Percentiles rank a stretch among this genome's conserved stretches.
phyloP scores from a whole-genome alignment of 2,888 invertebrate genomes.

The Carpatolechia fugitivella region DNA sequence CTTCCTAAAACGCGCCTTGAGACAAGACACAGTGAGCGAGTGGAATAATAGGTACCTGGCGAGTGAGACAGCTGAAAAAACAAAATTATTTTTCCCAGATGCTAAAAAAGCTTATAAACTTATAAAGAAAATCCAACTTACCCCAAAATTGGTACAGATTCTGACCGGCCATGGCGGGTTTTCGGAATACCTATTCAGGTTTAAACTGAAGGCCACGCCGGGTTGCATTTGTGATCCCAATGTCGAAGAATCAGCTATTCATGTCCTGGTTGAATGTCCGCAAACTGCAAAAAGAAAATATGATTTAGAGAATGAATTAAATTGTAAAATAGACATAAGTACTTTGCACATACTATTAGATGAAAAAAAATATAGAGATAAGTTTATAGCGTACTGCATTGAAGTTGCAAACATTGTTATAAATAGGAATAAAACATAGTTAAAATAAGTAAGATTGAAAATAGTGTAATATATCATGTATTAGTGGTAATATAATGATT shows the following conservation, averaged over 20 bases:
- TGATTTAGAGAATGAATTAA: not conserved
- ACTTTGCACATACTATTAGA: too few relatives aligned
- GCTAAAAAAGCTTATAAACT: not conserved
- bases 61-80: not conserved
- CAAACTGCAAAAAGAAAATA: not conserved
- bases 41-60: conserved; percentile 9
- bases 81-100: conserved; percentile 7
- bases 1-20: not conserved
- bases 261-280: conserved; percentile 2
- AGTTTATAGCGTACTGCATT: not conserved
- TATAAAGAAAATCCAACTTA: not conserved
- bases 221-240: too few relatives aligned
- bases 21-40: not conserved
- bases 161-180: too few relatives aligned
- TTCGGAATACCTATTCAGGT: too few relatives aligned
- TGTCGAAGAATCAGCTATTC: not conserved
- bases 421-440: too few relatives aligned
- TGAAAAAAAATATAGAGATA: not conserved
- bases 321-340: too few relatives aligned
- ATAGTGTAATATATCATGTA: too few relatives aligned
- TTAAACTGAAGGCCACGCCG: too few relatives aligned
- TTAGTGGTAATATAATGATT: too few relatives aligned
- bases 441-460: too few relatives aligned
- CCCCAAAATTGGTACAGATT: too few relatives aligned
- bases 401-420: not conserved